Base-by-base conservation (phyloP, 2,797 vertebrate species). In the Enteromius radiatus region DNA sequence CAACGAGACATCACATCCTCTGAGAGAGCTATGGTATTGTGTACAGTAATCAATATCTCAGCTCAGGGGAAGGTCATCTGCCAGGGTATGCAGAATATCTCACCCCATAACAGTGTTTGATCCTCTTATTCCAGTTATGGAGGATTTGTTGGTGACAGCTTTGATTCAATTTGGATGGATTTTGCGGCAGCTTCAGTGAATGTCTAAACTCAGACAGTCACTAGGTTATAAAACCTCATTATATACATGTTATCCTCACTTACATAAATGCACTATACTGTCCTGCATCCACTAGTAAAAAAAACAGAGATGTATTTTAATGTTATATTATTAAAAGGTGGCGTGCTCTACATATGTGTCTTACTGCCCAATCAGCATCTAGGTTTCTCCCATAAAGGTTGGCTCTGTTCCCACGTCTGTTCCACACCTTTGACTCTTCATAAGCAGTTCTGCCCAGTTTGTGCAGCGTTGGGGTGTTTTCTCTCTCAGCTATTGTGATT, bases 1-100 rank as follows among this genome's bases (percentile, higher is more conserved):
- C n/a, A 84, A 73, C 83, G 85, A 80, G 86, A 86, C 79, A 84
- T 88, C 82, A 86, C 83, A 78, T 83, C 71, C 63, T 54, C 43
- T 56, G 19, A 12, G 33, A 76, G 47, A 65, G 65, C 64, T 67
- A 59, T 59, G 23, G 36, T 75, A 80, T 85, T 68, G 83, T 4
- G 75, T 38, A 77, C 71, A 65, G 78, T 41, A 54, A 86, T 87
- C 76, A 83, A 69, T 86, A 84, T 65, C 38, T 45, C 6, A 23
- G 28, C 84, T 71, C 56, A 47, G 47, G 45, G 54, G 73, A 82
- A 88, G 82, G 78, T 81, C 86, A 63, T 78, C 19, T 26, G 47
- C 45, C 33, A 49, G 36, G 12, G 3, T 26, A n/a, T 26, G n/a
- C 41, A 63, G 74, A 75, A 11, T 45, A 61, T 81, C 43, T 73